Conservation (phyloP, 2,888 invertebrate genomes). For the Tethea ocularis region DNA sequence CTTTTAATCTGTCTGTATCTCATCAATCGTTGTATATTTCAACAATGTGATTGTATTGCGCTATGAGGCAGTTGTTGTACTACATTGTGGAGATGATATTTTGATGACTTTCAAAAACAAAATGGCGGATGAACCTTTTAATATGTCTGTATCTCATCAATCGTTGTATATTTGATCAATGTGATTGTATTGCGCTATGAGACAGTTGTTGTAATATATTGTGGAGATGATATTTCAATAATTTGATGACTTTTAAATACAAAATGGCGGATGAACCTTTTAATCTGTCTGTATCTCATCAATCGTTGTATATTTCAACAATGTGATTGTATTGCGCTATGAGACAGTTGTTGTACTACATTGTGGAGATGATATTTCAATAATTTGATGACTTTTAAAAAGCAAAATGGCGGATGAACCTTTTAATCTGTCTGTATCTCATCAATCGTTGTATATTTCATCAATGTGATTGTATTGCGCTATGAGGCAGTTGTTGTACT, state of each 20-base stretch:
- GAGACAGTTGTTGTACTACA: neutral
- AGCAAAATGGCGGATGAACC: conserved; percentile 1
- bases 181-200: neutral
- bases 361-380: neutral
- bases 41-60: neutral
- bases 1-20: neutral
- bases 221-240: no score
- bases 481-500: neutral
- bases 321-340: neutral
- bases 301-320: neutral
- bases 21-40: neutral
- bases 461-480: neutral
- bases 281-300: neutral
- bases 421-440: no score
- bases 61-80: neutral
- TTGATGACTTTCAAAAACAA: neutral
- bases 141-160: no score
- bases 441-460: neutral
- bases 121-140: no score
- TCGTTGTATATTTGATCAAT: neutral
- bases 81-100: neutral
- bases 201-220: neutral
- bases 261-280: no score
- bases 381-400: neutral
- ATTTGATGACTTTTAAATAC: no score